A percentile compares a stretch with the other conserved stretches of the same genome.
phyloP scores from a whole-genome alignment of 2,113 vertebrate genomes.

The Gobio gobio region DNA sequence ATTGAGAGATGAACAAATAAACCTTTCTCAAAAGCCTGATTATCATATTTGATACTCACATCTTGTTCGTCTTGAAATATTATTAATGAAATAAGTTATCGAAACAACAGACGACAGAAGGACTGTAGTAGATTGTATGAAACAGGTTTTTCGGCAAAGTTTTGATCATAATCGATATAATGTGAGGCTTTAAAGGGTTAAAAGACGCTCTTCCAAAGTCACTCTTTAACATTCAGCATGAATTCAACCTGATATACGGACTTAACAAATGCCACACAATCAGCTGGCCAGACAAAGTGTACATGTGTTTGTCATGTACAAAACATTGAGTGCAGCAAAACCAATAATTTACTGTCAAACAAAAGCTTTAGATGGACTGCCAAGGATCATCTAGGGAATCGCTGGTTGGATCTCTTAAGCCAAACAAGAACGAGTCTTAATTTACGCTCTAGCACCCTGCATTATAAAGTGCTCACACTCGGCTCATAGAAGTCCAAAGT shows the following conservation, averaged over 20 bases:
- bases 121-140: background rate
- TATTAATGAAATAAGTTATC: background rate
- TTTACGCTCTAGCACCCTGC: background rate
- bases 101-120: background rate
- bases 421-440: slow-evolving; percentile 59
- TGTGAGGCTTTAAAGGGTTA: background rate
- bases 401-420: slow-evolving; percentile 57
- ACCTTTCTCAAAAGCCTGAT: background rate
- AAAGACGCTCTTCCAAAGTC: background rate
- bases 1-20: background rate
- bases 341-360: background rate
- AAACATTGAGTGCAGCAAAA: slow-evolving; percentile 38
- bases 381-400: slow-evolving; percentile 51
- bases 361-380: slow-evolving; percentile 42
- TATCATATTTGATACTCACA: background rate
- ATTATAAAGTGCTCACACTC: background rate
- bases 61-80: background rate
- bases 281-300: slow-evolving; percentile 46
- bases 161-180: too few relatives aligned
- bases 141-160: background rate
- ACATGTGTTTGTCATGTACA: slow-evolving; percentile 71
- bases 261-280: slow-evolving; percentile 33
- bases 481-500: background rate
- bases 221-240: background rate
- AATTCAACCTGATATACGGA: background rate